Base-by-base conservation (phyloP, 2,888 invertebrate species). In the Stenichneumon culpator region DNA sequence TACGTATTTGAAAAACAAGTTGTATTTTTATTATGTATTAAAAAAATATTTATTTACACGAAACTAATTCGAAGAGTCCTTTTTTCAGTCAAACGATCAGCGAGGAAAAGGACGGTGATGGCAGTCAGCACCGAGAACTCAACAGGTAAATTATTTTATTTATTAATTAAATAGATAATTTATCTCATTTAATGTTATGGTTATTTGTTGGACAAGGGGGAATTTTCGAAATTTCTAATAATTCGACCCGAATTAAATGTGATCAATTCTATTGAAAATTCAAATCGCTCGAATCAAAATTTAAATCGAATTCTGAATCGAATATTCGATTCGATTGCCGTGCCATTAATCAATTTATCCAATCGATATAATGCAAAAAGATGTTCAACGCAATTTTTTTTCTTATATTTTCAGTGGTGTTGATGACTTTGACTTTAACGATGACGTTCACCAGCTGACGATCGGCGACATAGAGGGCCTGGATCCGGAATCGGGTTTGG, bases 401-500 rank as follows among this genome's bases (percentile, higher is more conserved):
- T 32, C 22, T 68, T 79, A 25, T 32, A 11, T 78, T 87, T 88
- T 25, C 84, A 94, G 95, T 86, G 93, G 92, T 5, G 89, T 92
- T 79, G 94, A 94, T 82, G 94, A 93, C 74, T 91, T 91, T 79
- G 93, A 94, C 70, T 92, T 92, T 70, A 92, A 90, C 0, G 93
- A 94, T 25, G 94, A 94, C n/a, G 87, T 89, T 52, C 89, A 92
- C 81, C 93, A 93, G 72, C 95, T 98, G 70, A 97, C 96, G 0
- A 96, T 97, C 0, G 96, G 96, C 65, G 97, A 98, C 92, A 95
- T 98, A 67, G 93, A 92, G 68, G 98, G 98, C 69, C 96, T 97
- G 4, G 98, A 99, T 93, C 97, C 97, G 0, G 95, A 95, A 73
- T 94, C 99, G 79, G 97, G 97, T 7, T 95, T 99, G 60, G 97